Base-by-base conservation (phyloP, 2,797 vertebrate species). In the Macropus fuliginosus region DNA sequence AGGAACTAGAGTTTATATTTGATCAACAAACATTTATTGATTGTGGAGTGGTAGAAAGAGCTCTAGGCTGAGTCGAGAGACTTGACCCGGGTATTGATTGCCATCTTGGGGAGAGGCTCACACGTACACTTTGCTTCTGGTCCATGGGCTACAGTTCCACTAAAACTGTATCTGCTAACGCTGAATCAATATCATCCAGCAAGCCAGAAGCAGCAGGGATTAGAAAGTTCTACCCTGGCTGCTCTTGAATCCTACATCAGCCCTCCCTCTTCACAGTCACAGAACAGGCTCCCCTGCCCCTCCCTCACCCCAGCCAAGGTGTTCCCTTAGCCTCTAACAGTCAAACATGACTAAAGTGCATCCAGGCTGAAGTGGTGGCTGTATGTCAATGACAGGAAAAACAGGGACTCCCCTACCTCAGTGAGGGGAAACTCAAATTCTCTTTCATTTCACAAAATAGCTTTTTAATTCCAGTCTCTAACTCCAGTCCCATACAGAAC, bases 361-460 rank as follows among this genome's bases (percentile, higher is more conserved):
- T 87, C 9, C 74, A 87, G 74, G 40, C 8, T 87, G 74, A 87
- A 87, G 3, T 87, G 40, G 8, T 50, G n/a, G 0, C 29, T 56
- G 54, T 14, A 55, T 57, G 93, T 1, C 34, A 13, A 40, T 27
- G 31, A 55, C 54, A 74, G 40, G 91, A 0, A 62, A 94, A 92
- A 90, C 74, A 93, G 18, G 55, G 24, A 56, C 74, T 89, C 9
- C 16, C 57, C 12, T 14, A 50, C 54, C 0, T 93, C 91, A 92
- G 81, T 46, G 66, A 81, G 87, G 93, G 18, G 50, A 92, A 91
- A 4, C 28, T 92, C 9, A 56, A 91, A 18, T 66, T 12, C 4
- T 56, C 59, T 97, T 97, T 98, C 95, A 95, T 96, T 95, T 92
- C 93, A 91, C 87, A 28, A 96, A 97, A 95, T 1, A 52, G 56